A percentile compares a stretch with the other conserved stretches of the same genome.
These are phyloP conservation scores for Sinocyclocheilus grahami DNA, from an alignment of 2,113 vertebrate species.

Conservation along the genomic window DNA sequence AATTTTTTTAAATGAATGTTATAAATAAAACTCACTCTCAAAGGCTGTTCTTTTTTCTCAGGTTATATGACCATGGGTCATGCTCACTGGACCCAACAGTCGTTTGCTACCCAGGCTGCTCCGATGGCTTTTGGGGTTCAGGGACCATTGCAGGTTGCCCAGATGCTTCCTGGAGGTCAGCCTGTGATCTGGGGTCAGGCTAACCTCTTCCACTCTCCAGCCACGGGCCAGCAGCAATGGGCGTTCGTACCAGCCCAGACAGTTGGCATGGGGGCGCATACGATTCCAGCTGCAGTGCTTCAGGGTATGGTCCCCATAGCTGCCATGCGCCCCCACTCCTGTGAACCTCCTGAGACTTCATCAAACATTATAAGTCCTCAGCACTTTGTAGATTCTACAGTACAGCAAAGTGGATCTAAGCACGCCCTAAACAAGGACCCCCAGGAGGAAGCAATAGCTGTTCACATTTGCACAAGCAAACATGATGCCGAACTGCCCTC, in stretches of 20 bases:
- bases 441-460: conserved; percentile 75
- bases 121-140: conserved; percentile 86
- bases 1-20: not conserved
- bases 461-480: not conserved
- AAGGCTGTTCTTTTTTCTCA: conserved; percentile 54
- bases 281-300: conserved; percentile 94
- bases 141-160: conserved; percentile 80
- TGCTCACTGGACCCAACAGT: conserved; percentile 96
- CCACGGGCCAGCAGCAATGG: conserved; percentile 91
- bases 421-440: conserved; percentile 75
- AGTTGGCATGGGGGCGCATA: conserved; percentile 81
- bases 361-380: conserved; percentile 86
- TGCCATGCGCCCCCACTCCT: conserved; percentile 81
- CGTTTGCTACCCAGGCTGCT: conserved; percentile 85
- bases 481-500: conserved; percentile 69
- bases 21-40: not conserved
- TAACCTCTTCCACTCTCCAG: conserved; percentile 84
- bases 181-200: conserved; percentile 95
- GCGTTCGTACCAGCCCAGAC: conserved; percentile 97
- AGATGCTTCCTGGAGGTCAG: conserved; percentile 95
- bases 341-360: conserved; percentile 85
- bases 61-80: conserved; percentile 99
- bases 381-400: conserved; percentile 77
- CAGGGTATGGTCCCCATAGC: conserved; percentile 90
- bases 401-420: conserved; percentile 69